Base-by-base conservation (phyloP, 2,797 vertebrate genomes). In the Paguma larvata region DNA sequence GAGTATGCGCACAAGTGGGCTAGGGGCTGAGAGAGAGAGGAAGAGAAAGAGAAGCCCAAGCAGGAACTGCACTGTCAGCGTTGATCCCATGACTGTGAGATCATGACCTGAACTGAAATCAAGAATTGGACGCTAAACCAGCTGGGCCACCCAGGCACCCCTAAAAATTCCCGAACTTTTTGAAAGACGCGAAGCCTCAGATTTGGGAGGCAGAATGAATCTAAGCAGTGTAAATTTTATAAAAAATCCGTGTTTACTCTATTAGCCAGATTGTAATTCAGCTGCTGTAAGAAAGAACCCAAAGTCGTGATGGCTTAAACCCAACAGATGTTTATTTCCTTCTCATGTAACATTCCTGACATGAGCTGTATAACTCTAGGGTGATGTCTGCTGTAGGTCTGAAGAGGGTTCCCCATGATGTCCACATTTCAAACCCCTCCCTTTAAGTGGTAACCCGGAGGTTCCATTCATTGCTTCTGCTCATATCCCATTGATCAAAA, bases 141-240 rank as follows among this genome's bases (percentile, higher is more conserved):
- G 23, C 21, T 23, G 21, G 56, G 56, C 56, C 56, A 59, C 56
- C 21, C 56, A 9, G 56, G 56, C 3, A 8, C 56, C 56, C 21
- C 56, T 53, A 51, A 65, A 93, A 53, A 77, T 67, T 63, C 89
- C 72, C 59, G 44, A 80, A 85, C 38, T 87, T 77, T 32, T 44
- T 62, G 53, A 83, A 72, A 93, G 79, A 88, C 16, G 2, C 79
- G 63, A 94, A 79, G 19, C 65, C 51, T 63, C 15, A 53, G 73
- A 51, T 77, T 85, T 25, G 63, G 41, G 93, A 65, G 85, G 59
- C 23, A 92, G 70, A 89, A 78, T 78, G 73, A 89, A 25, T 65
- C 62, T 85, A 67, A 72, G 44, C 48, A 94, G 68, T 38, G 48
- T 80, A n/a, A 46, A 32, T 32, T 23, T 84, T 25, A 13, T 18